Conservation (phyloP, 35 echinoderm and acorn worm species). For the Ptychodera flava region DNA sequence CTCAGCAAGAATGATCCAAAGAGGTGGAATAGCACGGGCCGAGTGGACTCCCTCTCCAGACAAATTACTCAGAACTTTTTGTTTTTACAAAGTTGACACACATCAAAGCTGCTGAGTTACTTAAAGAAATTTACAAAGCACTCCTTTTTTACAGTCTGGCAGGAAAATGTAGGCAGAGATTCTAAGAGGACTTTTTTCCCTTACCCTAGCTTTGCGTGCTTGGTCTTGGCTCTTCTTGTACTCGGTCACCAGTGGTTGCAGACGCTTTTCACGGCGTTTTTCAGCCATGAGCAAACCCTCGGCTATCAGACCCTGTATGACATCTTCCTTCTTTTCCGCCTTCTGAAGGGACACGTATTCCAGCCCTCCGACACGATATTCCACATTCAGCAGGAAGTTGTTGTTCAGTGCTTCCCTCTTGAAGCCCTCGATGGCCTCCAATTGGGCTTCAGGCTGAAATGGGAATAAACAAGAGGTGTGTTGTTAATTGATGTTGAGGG, state of each 20-base stretch:
- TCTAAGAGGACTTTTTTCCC: slow-evolving; percentile 7
- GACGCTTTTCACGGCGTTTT: slow-evolving; percentile 66
- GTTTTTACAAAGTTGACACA: too few species aligned
- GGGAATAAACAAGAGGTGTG: too few species aligned
- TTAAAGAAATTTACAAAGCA: too few species aligned
- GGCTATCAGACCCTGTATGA: slow-evolving; percentile 38
- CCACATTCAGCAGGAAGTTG: slow-evolving; percentile 66
- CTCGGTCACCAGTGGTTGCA: slow-evolving; percentile 73
- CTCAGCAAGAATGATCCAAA: too few species aligned
- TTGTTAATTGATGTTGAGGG: too few species aligned
- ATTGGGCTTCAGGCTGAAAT: slow-evolving; percentile 60
- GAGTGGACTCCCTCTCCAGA: too few species aligned
- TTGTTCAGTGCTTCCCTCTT: slow-evolving; percentile 53
- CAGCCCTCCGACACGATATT: slow-evolving; percentile 44
- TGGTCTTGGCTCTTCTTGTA: slow-evolving; percentile 67
- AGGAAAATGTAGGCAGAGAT: too few species aligned
- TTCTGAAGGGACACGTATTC: slow-evolving; percentile 80
- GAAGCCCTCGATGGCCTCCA: slow-evolving; percentile 62
- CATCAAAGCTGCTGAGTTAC: too few species aligned
- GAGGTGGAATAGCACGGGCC: too few species aligned
- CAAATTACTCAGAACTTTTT: too few species aligned
- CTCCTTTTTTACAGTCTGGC: too few species aligned
- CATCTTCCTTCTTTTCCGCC: slow-evolving; percentile 61
- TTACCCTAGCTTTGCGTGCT: slow-evolving; percentile 71
- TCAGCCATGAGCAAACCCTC: slow-evolving; percentile 84